Evolutionary conservation across 2,888 invertebrate genomes (phyloP).

Genomic region (Penaeus monodon): DNA sequence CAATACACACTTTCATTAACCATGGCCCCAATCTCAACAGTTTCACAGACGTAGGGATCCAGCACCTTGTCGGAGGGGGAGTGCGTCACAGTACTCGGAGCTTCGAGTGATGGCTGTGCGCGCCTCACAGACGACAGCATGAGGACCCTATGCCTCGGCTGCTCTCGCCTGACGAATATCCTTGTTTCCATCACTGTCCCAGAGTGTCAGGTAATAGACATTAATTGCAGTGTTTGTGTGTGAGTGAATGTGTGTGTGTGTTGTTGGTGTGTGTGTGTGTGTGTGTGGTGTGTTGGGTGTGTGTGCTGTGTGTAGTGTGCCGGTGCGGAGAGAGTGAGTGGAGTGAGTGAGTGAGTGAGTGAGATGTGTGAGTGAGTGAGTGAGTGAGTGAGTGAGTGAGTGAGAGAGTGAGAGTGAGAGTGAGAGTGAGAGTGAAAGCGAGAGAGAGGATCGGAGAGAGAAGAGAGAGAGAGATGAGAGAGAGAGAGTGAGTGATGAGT

Average conservation of each 20-base stretch:
- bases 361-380: not conserved
- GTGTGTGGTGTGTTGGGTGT: not conserved
- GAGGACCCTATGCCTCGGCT: slow-evolving; percentile 5
- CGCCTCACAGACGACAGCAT: slow-evolving; percentile 36
- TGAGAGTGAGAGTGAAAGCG: no score
- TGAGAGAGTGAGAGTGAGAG: no score
- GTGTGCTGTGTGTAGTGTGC: not conserved
- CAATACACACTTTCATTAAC: no score
- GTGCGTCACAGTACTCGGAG: slow-evolving; percentile 21
- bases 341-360: no score
- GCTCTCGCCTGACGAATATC: slow-evolving; percentile 18
- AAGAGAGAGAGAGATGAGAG: no score
- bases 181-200: slow-evolving; percentile 32
- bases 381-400: slow-evolving; percentile 6
- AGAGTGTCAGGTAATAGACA: slow-evolving; percentile 13
- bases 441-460: no score
- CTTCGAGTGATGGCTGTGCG: slow-evolving; percentile 30
- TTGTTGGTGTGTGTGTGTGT: not conserved
- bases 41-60: slow-evolving; percentile 32
- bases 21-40: not conserved
- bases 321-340: no score
- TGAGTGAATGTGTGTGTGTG: not conserved
- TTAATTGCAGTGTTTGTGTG: not conserved
- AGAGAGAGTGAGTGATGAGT: no score
- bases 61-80: slow-evolving; percentile 28